Evolutionary conservation across 2,888 invertebrate genomes (phyloP).

Genomic region (Leucophora obtusa): DNA sequence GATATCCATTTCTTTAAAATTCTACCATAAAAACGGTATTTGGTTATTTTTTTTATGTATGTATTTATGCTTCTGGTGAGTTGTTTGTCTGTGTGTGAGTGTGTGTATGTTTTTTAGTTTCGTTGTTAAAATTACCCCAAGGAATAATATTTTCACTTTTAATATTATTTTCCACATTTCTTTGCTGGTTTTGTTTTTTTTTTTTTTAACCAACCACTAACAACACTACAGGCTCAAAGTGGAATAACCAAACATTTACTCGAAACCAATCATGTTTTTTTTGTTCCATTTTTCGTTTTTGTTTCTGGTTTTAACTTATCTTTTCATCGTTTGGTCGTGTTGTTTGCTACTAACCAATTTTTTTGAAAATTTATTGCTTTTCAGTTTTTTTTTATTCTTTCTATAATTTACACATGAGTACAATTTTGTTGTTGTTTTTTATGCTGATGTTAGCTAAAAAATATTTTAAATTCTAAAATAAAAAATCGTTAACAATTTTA

Average conservation of each 20-base stretch:
- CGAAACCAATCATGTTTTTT: neutral
- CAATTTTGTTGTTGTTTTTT: slow-evolving; percentile 19
- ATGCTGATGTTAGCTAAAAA: slow-evolving; percentile 36
- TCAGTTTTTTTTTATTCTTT: slow-evolving; percentile 24
- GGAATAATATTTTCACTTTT: slow-evolving; percentile 64
- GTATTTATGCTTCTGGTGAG: neutral
- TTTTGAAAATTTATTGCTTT: slow-evolving; percentile 57
- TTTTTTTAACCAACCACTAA: slow-evolving; percentile 6
- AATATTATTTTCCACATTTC: slow-evolving; percentile 61
- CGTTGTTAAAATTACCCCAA: slow-evolving; percentile 61
- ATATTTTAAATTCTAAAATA: slow-evolving; percentile 21
- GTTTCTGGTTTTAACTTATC: slow-evolving; percentile 51
- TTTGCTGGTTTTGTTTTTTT: slow-evolving; percentile 5
- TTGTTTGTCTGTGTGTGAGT: slow-evolving; percentile 3
- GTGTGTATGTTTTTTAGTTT: slow-evolving; percentile 13
- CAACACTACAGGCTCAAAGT: neutral
- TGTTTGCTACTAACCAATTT: slow-evolving; percentile 50
- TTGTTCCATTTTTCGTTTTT: slow-evolving; percentile 3
- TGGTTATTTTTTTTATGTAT: slow-evolving; percentile 45
- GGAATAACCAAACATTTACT: neutral
- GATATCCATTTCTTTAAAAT: neutral
- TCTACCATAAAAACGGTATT: slow-evolving; percentile 9
- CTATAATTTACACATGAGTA: slow-evolving; percentile 56
- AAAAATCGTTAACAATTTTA: slow-evolving; percentile 47
- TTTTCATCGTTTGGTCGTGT: slow-evolving; percentile 60